A percentile compares a stretch with the other conserved stretches of the same genome.
Conservation (phyloP, 2,113 vertebrate species). For the Arvicanthis niloticus region DNA sequence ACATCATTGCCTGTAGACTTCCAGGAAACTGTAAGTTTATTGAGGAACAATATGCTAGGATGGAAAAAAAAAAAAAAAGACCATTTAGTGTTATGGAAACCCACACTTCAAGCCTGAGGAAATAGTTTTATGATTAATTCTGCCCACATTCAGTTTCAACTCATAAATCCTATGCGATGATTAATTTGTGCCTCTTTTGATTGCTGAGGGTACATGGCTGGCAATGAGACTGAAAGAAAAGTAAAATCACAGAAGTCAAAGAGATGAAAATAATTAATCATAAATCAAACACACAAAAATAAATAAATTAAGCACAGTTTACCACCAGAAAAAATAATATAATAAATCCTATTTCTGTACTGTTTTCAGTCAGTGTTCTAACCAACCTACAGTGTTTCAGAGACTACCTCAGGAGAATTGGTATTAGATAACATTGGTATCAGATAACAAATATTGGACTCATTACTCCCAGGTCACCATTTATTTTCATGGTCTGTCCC, state of each 20-base stretch:
- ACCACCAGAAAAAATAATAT: neutral
- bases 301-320: too few species aligned
- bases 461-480: neutral
- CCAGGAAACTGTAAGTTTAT: neutral
- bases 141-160: neutral
- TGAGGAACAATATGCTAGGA: neutral
- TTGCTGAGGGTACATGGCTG: neutral
- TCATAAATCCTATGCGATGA: conserved; percentile 40
- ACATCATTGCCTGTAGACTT: neutral
- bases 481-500: neutral
- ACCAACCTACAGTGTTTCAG: neutral
- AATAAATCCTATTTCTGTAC: neutral
- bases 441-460: neutral
- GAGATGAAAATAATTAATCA: neutral
- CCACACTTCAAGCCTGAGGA: neutral
- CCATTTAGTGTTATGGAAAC: neutral
- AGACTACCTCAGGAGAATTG: neutral
- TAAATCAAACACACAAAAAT: too few species aligned
- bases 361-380: neutral
- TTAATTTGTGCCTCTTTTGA: conserved; percentile 1
- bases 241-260: conserved; percentile 14
- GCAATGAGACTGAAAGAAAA: conserved; percentile 3
- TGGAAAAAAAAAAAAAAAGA: neutral
- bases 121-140: conserved; percentile 25
- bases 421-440: neutral